Evolutionary conservation across 2,797 vertebrate genomes (phyloP), one percentile per base, ranked within the genome.

Genomic region (Eutrigla gurnardus): DNA sequence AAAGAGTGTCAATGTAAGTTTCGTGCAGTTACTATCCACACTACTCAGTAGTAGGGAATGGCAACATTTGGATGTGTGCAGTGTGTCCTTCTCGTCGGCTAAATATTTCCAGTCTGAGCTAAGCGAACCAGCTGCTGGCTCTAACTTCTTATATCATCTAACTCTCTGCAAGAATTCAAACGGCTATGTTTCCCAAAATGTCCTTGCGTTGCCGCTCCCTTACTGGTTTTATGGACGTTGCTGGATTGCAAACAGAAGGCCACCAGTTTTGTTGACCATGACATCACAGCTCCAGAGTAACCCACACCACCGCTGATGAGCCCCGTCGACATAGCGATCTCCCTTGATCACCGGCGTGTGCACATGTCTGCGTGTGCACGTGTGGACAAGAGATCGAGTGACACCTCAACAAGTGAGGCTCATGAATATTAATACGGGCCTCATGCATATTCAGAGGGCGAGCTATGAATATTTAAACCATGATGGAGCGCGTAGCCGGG

Each of bases 401-500:
- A 90, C 91, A 90, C 76, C 89, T 90, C 88, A 90, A 91, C 91
- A 94, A 91, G 90, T 86, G 86, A 83, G 36, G 62, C 64, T 88
- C 74, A 92, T 91, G 72, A 83, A 93, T 93, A 92, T 92, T 91
- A 88, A 93, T 80, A 50, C 5, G 1, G 54, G 6, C 14, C n/a
- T 88, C 75, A 90, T 94, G 85, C 80, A 93, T 93, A 93, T 93
- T 92, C 89, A 93, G 79, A 47, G 36, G 3, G n/a, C 0, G 18
- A 64, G 43, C 80, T 82, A 90, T 93, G 90, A 92, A 93, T 93
- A 93, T 93, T 93, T 93, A 92, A 93, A 91, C 81, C 25, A 82
- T 91, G 91, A 93, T 93, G 77, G 89, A 93, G 90, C 84, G 76
- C 89, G 92, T 83, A 87, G 90, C 88, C 25, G 63, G 81, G 80